Evolutionary conservation across 2,797 vertebrate genomes (phyloP), one percentile per base, ranked within the genome.

Genomic region (Myripristis murdjan): DNA sequence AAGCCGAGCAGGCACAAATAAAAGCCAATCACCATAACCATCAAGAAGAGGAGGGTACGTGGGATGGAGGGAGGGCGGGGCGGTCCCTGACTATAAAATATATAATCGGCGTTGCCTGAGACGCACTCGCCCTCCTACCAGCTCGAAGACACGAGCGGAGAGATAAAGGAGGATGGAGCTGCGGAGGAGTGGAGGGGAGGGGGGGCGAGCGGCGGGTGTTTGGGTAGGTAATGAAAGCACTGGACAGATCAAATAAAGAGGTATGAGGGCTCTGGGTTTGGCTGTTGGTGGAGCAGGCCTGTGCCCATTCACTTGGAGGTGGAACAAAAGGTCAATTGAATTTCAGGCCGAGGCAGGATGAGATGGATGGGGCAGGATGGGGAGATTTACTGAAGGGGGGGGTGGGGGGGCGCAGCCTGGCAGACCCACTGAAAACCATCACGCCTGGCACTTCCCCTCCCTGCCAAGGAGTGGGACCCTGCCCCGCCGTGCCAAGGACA

Each of bases 241-340:
- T 64, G 71, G 70, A 90, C 82, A 75, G 71, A 90, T 90, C 82
- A 87, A 89, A 91, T 89, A 86, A 89, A 91, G 81, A 86, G 77
- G 64, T 68, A 82, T 83, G 83, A 82, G 80, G 57, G 71, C 70
- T 65, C 57, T 57, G 77, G 37, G 60, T n/a, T 44, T 57, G 70
- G 75, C 70, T 61, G 55, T 35, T 68, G 80, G 83, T 65, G 37
- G 71, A 75, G 73, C 71, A 66, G 85, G 85, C 77, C 85, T 75
- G 84, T 65, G 77, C 84, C 81, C 86, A 82, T 87, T 87, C 77
- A 73, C 83, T 77, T 76, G 2, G 82, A 85, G 82, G 80, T 86
- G 73, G 86, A 90, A 92, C 90, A 91, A 93, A 93, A 90, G 89
- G 90, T 91, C 89, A 91, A 91, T 85, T 88, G 81, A 88, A 91